Percentiles rank a stretch among this genome's conserved stretches.
phyloP scores from a whole-genome alignment of 2,113 vertebrate genomes.

The Sphaerodactylus townsendi region DNA sequence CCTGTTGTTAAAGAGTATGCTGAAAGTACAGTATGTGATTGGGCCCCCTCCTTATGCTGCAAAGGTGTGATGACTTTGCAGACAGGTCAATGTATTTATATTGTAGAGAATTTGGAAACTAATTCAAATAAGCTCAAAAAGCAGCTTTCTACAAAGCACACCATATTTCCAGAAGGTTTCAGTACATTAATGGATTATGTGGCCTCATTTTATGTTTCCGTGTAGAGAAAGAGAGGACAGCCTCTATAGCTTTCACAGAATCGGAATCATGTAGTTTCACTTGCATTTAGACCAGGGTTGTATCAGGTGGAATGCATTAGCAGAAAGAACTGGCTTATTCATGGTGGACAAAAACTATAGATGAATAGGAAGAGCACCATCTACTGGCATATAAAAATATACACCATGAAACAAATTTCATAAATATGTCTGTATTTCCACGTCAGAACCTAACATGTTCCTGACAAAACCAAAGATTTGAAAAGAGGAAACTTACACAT shows the following conservation, averaged over 20 bases:
- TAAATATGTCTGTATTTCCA: neutral
- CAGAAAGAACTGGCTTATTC: neutral
- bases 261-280: neutral
- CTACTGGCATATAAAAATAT: neutral
- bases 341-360: neutral
- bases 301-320: neutral
- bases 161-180: neutral
- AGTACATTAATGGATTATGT: neutral
- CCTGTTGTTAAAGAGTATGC: constrained; percentile 40
- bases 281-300: neutral
- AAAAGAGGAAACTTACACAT: neutral
- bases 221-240: neutral
- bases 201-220: neutral
- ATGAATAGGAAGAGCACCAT: neutral
- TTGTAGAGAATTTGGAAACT: neutral
- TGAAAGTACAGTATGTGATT: constrained; percentile 27
- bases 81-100: neutral
- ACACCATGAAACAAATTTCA: neutral
- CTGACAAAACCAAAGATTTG: neutral
- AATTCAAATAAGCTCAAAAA: constrained; percentile 6
- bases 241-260: neutral
- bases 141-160: neutral
- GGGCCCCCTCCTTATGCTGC: neutral
- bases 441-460: neutral
- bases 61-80: neutral